phyloP scores from a whole-genome alignment of 1,140 invertebrate species.

The Drosophila pectinifera region DNA sequence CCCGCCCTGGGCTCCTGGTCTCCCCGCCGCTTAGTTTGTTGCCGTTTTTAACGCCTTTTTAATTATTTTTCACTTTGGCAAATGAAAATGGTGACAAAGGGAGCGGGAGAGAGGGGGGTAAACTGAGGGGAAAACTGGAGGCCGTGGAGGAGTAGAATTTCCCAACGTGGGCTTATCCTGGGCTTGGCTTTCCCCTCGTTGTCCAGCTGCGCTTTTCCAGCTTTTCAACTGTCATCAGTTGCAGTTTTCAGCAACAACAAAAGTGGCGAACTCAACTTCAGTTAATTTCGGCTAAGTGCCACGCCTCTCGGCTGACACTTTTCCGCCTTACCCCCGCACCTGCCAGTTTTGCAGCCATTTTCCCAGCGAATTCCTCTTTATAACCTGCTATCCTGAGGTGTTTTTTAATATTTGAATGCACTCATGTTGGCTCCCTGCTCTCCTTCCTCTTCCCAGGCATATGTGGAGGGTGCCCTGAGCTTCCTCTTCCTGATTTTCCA shows the following conservation, averaged over 20 bases:
- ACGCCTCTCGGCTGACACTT: slow-evolving; percentile 20
- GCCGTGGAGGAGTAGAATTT: slow-evolving; percentile 9
- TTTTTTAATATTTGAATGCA: slow-evolving; percentile 76
- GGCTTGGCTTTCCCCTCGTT: not conserved
- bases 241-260: slow-evolving; percentile 35
- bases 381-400: slow-evolving; percentile 46
- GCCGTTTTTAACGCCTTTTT: slow-evolving; percentile 68
- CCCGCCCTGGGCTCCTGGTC: not conserved
- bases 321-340: not conserved
- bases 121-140: not conserved
- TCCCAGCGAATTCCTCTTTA: not conserved
- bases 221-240: slow-evolving; percentile 63
- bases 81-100: slow-evolving; percentile 49
- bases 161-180: slow-evolving; percentile 7
- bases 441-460: slow-evolving; percentile 32
- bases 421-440: slow-evolving; percentile 26
- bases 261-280: slow-evolving; percentile 40
- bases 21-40: slow-evolving; percentile 53
- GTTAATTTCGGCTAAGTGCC: slow-evolving; percentile 60
- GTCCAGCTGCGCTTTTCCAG: slow-evolving; percentile 29
- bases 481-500: slow-evolving; percentile 31
- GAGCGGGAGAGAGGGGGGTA: not conserved
- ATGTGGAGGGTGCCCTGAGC: slow-evolving; percentile 1
- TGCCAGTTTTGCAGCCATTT: slow-evolving; percentile 3
- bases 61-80: slow-evolving; percentile 70